Evolutionary conservation across 2,797 vertebrate species (phyloP), one percentile per base, ranked within the genome.

Genomic region (Hoplostethus mediterraneus): DNA sequence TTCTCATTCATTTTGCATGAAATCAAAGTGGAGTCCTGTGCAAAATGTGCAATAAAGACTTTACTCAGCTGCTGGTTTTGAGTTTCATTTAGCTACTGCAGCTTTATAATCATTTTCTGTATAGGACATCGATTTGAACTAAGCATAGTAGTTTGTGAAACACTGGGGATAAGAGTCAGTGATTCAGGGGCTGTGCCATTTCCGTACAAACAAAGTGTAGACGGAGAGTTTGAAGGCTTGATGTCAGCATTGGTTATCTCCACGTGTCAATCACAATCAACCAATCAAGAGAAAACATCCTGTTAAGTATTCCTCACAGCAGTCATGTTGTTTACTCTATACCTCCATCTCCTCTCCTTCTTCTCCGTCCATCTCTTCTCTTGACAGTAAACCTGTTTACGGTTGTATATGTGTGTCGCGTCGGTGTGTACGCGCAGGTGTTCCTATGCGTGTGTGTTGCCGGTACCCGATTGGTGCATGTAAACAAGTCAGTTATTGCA

Each of bases 221-320:
- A 83, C 61, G 25, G 30, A 38, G 21, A 55, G 40, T 4, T 49
- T 72, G 44, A 68, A 71, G 33, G 30, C 58, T 28, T 48, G 14
- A n/a, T 49, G 44, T 63, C 49, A 48, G 30, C 52, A 49, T 16
- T 49, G 14, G 13, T 65, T 16, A 63, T 17, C 71, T 73, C 16
- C 4, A 73, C 40, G 56, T 67, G 67, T 63, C 76, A 74, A 1
- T 71, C 2, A 0, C 13, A 73, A 63, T 75, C 31, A 75, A 47
- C 9, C 36, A 31, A 55, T 21, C 28, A 33, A 48, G n/a, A 63
- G 48, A 0, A 67, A 52, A 69, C 7, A 30, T n/a, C 6, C 16
- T 28, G 1, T 44, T 33, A 58, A 44, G 40, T 17, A 55, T 48
- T 56, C 21, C 7, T 52, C 11, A 47, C 4, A 6, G 14, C 6